Conservation (phyloP, 2,113 vertebrate species). For the Carassius carassius region DNA sequence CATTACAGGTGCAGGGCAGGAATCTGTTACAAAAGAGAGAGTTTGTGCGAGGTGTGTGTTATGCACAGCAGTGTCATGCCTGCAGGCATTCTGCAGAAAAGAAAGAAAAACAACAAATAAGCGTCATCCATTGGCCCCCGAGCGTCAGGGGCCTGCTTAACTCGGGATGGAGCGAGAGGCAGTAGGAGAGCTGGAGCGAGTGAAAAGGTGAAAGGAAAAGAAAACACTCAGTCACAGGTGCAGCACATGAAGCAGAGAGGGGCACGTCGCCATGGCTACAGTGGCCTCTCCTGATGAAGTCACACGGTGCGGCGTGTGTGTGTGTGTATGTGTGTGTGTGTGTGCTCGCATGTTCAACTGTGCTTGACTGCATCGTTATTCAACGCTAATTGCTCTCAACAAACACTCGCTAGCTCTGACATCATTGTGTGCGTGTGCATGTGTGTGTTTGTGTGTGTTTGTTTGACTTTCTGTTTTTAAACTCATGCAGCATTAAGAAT, state of each 20-base stretch:
- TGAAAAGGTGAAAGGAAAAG: slow-evolving; percentile 8
- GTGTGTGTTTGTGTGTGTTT: no score
- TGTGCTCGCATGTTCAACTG: neutral
- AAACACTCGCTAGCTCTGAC: slow-evolving; percentile 32
- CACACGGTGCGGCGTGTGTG: no score
- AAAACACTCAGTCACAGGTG: slow-evolving; percentile 40
- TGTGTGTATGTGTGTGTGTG: no score
- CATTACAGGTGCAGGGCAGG: slow-evolving; percentile 49
- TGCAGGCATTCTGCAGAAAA: slow-evolving; percentile 23
- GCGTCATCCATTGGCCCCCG: slow-evolving; percentile 8
- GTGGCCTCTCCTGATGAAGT: neutral
- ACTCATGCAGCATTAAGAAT: neutral
- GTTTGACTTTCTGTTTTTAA: slow-evolving; percentile 20
- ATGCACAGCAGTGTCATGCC: neutral
- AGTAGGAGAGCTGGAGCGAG: neutral
- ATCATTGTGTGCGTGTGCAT: neutral
- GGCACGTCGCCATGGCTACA: slow-evolving; percentile 30
- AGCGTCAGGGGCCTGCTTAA: slow-evolving; percentile 23
- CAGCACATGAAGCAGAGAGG: slow-evolving; percentile 44
- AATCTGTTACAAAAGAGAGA: slow-evolving; percentile 25
- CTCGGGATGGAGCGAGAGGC: slow-evolving; percentile 5
- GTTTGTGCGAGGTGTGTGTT: slow-evolving; percentile 22
- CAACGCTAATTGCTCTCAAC: slow-evolving; percentile 32
- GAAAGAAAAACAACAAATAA: slow-evolving; percentile 38
- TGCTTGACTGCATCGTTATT: slow-evolving; percentile 28